Percentiles rank a stretch among this genome's conserved stretches.
Conservation (phyloP, 2,113 vertebrate species). For the Ictidomys tridecemlineatus region DNA sequence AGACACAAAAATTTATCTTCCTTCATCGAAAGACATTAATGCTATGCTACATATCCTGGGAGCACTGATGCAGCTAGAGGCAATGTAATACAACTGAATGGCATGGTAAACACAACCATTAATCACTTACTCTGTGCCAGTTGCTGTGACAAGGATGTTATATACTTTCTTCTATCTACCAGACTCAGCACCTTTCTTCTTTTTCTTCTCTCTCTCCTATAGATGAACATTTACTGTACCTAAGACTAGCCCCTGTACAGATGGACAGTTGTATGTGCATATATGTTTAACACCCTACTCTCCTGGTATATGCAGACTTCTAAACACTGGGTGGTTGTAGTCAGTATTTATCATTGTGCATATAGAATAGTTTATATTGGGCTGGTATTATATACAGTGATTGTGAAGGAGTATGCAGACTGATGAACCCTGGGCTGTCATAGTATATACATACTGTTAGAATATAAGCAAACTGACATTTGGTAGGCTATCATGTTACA, state of each 20-base stretch:
- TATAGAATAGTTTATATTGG: background rate
- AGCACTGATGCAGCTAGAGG: background rate
- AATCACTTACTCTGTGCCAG: background rate
- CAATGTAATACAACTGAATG: background rate
- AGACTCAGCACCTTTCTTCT: background rate
- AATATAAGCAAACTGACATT: background rate
- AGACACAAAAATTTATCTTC: background rate
- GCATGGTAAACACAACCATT: background rate
- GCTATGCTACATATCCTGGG: background rate
- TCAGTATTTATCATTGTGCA: background rate
- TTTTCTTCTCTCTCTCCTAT: background rate
- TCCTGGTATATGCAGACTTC: background rate
- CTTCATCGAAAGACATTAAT: slow-evolving; percentile 15
- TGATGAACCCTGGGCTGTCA: background rate
- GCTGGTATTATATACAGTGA: background rate
- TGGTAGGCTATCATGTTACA: background rate
- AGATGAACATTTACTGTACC: background rate
- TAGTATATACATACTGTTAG: background rate
- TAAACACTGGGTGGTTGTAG: background rate
- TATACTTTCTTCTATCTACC: background rate
- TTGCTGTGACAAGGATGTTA: background rate
- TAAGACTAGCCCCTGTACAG: background rate
- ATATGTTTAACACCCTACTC: background rate
- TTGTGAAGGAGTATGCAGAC: background rate
- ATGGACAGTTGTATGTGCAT: background rate